Conservation (phyloP, 2,113 vertebrate species). For the Saguinus imperator region DNA sequence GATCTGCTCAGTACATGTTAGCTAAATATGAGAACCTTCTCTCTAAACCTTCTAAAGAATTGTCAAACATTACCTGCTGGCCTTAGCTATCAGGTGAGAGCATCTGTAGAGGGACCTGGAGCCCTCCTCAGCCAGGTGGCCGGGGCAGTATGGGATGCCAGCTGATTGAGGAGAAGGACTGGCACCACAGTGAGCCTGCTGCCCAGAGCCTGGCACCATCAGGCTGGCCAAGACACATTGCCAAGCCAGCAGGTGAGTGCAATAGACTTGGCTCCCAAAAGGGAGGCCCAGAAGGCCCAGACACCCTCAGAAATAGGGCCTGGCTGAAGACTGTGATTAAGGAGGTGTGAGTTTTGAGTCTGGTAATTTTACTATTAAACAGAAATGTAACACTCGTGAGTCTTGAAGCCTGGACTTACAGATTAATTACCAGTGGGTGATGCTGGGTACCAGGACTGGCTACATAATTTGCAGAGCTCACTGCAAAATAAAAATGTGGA, state of each 20-base stretch:
- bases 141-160: not conserved
- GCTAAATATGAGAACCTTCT: not conserved
- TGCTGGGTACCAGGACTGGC: not conserved
- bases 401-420: not conserved
- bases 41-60: not conserved
- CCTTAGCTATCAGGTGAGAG: not conserved
- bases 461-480: not conserved
- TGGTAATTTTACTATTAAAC: not conserved
- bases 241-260: not conserved
- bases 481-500: not conserved
- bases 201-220: not conserved
- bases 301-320: not conserved
- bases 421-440: not conserved
- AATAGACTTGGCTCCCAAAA: not conserved
- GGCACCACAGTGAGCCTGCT: too few relatives aligned
- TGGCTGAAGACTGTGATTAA: not conserved
- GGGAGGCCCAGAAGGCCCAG: not conserved
- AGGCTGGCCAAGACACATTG: too few relatives aligned
- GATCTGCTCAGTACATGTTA: not conserved
- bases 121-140: not conserved
- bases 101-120: not conserved
- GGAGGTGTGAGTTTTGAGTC: not conserved
- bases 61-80: too few relatives aligned
- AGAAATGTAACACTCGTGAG: not conserved
- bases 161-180: not conserved